Evolutionary conservation across 2,797 vertebrate species (phyloP).

Genomic region (Sphaeramia orbicularis): DNA sequence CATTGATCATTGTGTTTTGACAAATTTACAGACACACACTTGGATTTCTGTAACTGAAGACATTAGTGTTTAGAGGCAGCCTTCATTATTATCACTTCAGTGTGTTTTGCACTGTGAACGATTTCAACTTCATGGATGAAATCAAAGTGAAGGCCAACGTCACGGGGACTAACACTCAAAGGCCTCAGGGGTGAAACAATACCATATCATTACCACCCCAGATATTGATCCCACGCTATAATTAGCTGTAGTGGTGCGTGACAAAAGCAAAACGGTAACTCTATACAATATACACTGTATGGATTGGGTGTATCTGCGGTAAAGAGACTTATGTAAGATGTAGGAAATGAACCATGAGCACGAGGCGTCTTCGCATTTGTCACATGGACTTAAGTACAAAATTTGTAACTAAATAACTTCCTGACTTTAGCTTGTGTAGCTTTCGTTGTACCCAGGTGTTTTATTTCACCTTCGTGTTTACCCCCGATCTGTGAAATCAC

Average conservation of each 20-base stretch:
- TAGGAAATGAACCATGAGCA: conserved; percentile 3
- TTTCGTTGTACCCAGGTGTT: background rate
- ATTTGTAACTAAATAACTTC: background rate
- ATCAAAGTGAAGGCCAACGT: conserved; percentile 4
- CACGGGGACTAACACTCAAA: conserved; percentile 10
- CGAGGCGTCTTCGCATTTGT: conserved; percentile 8
- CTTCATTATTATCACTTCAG: background rate
- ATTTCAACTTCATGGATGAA: background rate
- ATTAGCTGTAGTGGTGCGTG: conserved; percentile 43
- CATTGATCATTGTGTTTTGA: too few species aligned
- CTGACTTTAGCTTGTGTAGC: background rate
- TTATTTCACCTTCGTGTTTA: too few species aligned
- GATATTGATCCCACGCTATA: conserved; percentile 51
- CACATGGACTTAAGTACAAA: background rate
- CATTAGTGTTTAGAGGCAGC: too few species aligned
- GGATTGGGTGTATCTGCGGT: conserved; percentile 32
- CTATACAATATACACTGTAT: conserved; percentile 30
- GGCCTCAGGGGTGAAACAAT: conserved; percentile 19
- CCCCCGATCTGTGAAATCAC: background rate
- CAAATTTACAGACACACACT: too few species aligned
- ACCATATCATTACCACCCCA: conserved; percentile 24
- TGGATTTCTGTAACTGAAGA: too few species aligned
- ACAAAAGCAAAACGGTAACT: conserved; percentile 53
- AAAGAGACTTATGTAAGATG: conserved; percentile 33
- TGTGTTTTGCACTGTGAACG: background rate